Evolutionary conservation across 2,888 invertebrate genomes (phyloP), one percentile per base, ranked within the genome.

Genomic region (Podotricha telesiphe): DNA sequence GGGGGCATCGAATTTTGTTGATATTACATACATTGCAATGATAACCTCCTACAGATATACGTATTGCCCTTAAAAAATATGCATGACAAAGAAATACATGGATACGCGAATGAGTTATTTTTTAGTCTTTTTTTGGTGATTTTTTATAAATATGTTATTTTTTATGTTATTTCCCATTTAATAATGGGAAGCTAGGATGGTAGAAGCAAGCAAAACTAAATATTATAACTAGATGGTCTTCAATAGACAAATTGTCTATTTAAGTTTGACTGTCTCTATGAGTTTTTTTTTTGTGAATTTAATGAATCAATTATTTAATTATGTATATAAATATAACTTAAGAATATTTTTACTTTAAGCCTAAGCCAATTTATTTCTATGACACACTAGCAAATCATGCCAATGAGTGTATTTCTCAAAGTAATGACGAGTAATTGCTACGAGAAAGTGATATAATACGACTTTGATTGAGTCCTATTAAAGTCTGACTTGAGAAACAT

Each of bases 11-110:
- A 37, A 55, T 37, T 65, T 65, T 58, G 65, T 58, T 58, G 48
- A 65, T 58, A 48, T 58, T 47, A 47, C 20, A 69, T 45, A 19
- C 28, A 37, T 59, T 68, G 58, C 20, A 45, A 51, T 19, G 65
- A 65, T 69, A 58, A 65, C 68, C 56, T 56, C 56, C 17, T 20
- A 55, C 47, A 48, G 10, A 58, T 37, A 40, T n/a, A 50, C 17
- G 37, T 65, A 58, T 65, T 37, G 34, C 37, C 37, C 61, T 65
- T 13, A 65, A 37, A 13, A 55, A 47, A 47, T 47, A 28, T 47
- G n/a, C 47, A 22, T 11, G 17, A 40, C 48, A 58, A 37, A 65
- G 58, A n/a, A 58, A 19, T 13, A 0, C 20, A n/a, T 65, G 17
- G 65, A 65, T n/a, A 28, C 34, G 53, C 28, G 48, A 8, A 40